Percentiles rank a stretch among this genome's conserved stretches.
phyloP scores from a whole-genome alignment of 2,888 invertebrate genomes.

The Ornithoptera alexandrae region DNA sequence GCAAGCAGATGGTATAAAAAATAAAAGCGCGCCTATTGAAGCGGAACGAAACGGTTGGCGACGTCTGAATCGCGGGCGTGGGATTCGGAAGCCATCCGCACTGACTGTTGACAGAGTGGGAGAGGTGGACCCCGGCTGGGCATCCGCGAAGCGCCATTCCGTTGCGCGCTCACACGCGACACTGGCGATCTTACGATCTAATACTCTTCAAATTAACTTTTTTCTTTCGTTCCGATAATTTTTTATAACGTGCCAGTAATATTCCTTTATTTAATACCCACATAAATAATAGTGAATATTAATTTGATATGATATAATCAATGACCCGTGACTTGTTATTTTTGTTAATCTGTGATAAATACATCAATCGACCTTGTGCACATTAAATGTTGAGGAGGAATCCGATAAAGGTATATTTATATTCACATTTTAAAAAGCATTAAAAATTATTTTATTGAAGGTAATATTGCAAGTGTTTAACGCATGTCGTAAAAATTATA shows the following conservation, averaged over 20 bases:
- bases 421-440: background rate
- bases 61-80: slow-evolving; percentile 47
- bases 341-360: background rate
- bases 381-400: background rate
- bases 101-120: slow-evolving; percentile 35
- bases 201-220: background rate
- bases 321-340: background rate
- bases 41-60: slow-evolving; percentile 44
- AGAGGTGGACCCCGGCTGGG: slow-evolving; percentile 53
- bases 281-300: background rate
- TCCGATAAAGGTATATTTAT: background rate
- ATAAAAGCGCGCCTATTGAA: slow-evolving; percentile 24
- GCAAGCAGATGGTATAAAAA: slow-evolving; percentile 15
- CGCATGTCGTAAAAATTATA: background rate
- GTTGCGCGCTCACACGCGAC: slow-evolving; percentile 47
- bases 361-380: background rate
- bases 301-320: background rate
- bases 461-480: background rate
- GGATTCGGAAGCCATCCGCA: slow-evolving; percentile 49
- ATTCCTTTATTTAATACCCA: background rate
- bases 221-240: background rate
- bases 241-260: slow-evolving; percentile 18
- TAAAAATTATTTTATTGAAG: too few relatives aligned
- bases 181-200: slow-evolving; percentile 15
- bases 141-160: slow-evolving; percentile 59